Evolutionary conservation across 2,113 vertebrate species (phyloP).

Genomic region (Morone saxatilis): DNA sequence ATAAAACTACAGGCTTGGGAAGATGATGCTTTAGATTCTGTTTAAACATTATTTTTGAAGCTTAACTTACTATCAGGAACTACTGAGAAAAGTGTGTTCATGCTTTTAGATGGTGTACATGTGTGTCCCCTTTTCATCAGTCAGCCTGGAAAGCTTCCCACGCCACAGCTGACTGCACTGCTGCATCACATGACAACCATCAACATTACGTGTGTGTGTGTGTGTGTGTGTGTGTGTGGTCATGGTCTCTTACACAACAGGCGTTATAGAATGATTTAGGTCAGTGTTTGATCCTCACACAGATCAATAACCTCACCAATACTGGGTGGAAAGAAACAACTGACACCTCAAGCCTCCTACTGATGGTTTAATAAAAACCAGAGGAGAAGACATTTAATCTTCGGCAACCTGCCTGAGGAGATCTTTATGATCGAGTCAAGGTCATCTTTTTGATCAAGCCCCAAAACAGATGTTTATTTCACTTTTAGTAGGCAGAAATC

Average conservation of each 20-base stretch:
- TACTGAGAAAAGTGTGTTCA: neutral
- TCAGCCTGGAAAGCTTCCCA: slow-evolving; percentile 55
- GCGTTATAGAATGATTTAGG: slow-evolving; percentile 5
- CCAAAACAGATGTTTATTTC: too few species aligned
- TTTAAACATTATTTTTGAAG: too few species aligned
- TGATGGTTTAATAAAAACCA: neutral
- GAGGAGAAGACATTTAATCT: neutral
- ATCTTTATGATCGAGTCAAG: too few species aligned
- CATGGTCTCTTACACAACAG: slow-evolving; percentile 49
- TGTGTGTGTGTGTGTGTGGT: slow-evolving; percentile 4
- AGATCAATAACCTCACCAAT: slow-evolving; percentile 36
- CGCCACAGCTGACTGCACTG: slow-evolving; percentile 23
- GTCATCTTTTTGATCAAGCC: too few species aligned
- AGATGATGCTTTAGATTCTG: too few species aligned
- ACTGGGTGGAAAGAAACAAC: neutral
- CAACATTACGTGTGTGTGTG: neutral
- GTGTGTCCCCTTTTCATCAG: slow-evolving; percentile 30
- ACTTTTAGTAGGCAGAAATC: too few species aligned
- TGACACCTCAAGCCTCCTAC: neutral
- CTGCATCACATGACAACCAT: slow-evolving; percentile 44
- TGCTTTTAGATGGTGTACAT: too few species aligned
- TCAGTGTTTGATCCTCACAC: slow-evolving; percentile 26
- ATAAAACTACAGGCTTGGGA: too few species aligned
- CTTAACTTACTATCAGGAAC: neutral
- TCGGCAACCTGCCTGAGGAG: neutral